Evolutionary conservation across 2,113 vertebrate species (phyloP), one percentile per base, ranked within the genome.

Genomic region (Rhynchopsitta pachyrhyncha): DNA sequence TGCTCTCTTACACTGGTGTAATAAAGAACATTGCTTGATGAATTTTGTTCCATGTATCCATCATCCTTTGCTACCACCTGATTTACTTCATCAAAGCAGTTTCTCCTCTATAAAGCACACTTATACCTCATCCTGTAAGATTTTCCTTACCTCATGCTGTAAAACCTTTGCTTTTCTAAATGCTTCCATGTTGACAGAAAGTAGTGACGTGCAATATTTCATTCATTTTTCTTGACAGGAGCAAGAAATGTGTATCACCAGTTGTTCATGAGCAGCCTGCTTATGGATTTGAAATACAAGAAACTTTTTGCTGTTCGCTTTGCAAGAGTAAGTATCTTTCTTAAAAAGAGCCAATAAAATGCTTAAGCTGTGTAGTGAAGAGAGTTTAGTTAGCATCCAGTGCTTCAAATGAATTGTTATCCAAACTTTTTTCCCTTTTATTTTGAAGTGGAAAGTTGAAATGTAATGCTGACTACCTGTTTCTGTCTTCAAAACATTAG

Each of bases 201-300:
- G 41, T 16, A 76, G n/a, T 82, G 52, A 53, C 28, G 4, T 50
- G 62, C 9, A 63, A 13, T 90, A 52, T 87, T 63, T 82, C 22
- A 16, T 92, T 87, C 22, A 9, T n/a, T 90, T 95, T 88, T 74
- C 70, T 69, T 94, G 77, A 84, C 92, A 99, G 99, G 99, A 90
- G 99, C 99, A 11, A 98, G 99, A 94, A 99, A 98, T 95, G 98
- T 99, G 24, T 99, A 99, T 97, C 99, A 99, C 93, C 99, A 99
- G 97, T 97, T 99, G 87, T 98, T 99, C 92, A 99, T 99, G 99
- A 99, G 99, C 98, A 99, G 99, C 90, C 98, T 99, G 9, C 98
- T 99, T 78, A 99, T 99, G 99, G 99, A 99, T 97, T 98, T 99
- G 86, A 99, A 99, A 86, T 99, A 99, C 93, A 99, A 99, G 98